phyloP scores from a whole-genome alignment of 2,797 vertebrate genomes.

The Sebastes jordani region DNA sequence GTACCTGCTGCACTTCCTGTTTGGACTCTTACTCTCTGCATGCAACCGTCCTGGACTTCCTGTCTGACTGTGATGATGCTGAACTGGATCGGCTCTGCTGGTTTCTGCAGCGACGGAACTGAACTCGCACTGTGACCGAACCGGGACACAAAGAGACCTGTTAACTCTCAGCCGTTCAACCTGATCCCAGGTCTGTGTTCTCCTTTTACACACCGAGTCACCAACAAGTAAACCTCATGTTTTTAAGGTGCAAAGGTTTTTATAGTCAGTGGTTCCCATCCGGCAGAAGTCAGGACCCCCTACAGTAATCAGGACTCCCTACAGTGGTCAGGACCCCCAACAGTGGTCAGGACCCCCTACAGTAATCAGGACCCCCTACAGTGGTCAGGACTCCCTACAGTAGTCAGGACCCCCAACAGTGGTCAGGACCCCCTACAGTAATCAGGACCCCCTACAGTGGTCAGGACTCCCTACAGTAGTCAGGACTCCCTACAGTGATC shows the following conservation, averaged over 20 bases:
- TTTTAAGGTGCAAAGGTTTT: background rate
- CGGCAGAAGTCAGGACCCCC: too few relatives aligned
- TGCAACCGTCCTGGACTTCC: slow-evolving; percentile 74
- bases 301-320: too few relatives aligned
- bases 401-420: too few relatives aligned
- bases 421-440: too few relatives aligned
- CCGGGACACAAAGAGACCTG: slow-evolving; percentile 26
- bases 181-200: slow-evolving; percentile 30
- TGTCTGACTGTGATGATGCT: slow-evolving; percentile 35
- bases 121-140: slow-evolving; percentile 57
- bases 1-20: slow-evolving; percentile 59
- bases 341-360: too few relatives aligned
- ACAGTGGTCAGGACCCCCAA: too few relatives aligned
- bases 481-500: too few relatives aligned
- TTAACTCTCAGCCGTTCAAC: background rate
- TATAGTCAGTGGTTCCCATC: too few relatives aligned
- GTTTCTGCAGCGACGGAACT: background rate
- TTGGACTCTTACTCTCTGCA: slow-evolving; percentile 72
- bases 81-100: background rate
- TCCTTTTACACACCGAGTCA: slow-evolving; percentile 46
- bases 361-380: too few relatives aligned
- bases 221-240: background rate
- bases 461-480: too few relatives aligned
- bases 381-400: too few relatives aligned
- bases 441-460: too few relatives aligned